Conservation (phyloP, 2,113 vertebrate genomes). For the Mirza zaza region DNA sequence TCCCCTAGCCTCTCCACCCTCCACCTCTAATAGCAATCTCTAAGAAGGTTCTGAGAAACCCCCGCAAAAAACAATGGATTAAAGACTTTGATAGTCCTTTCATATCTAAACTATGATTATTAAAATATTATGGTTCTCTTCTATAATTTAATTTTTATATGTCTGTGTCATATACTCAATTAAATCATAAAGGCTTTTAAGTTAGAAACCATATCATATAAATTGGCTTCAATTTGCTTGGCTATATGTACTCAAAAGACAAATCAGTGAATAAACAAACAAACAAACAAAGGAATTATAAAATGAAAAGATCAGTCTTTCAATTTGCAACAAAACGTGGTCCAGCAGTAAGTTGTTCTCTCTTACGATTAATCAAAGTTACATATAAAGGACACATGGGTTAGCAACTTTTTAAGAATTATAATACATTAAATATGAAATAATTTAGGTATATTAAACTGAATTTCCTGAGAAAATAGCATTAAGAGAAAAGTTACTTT, state of each 20-base stretch:
- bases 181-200: not conserved
- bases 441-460: not conserved
- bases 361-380: conserved; percentile 8
- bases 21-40: not conserved
- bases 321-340: not conserved
- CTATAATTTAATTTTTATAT: not conserved
- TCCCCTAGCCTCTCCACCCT: not conserved
- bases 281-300: not conserved
- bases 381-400: not conserved
- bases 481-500: not conserved
- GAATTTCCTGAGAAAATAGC: not conserved
- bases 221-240: conserved; percentile 13
- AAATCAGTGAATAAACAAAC: not conserved
- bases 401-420: conserved; percentile 18
- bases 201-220: not conserved
- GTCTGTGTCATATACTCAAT: not conserved
- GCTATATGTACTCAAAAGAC: not conserved
- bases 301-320: conserved; percentile 11
- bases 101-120: not conserved
- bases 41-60: not conserved
- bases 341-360: not conserved
- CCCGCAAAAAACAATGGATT: not conserved
- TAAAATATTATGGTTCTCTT: conserved; percentile 1
- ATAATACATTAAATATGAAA: not conserved
- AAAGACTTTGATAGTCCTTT: not conserved